phyloP scores from a whole-genome alignment of 2,888 invertebrate species.

The Antheraea assamensis region DNA sequence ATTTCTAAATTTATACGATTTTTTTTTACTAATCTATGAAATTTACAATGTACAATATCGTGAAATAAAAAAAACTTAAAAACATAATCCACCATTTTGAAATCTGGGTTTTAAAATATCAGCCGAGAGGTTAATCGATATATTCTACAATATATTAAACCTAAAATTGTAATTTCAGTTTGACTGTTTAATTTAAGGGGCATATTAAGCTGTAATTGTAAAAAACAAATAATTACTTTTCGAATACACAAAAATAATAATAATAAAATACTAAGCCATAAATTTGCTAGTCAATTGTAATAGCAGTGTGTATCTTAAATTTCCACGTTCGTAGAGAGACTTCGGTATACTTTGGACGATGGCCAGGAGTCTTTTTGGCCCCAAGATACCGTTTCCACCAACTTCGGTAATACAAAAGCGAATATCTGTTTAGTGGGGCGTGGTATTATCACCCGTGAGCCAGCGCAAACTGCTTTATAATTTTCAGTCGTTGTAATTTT shows the following conservation, averaged over 20 bases:
- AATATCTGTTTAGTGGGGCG: conserved; percentile 55
- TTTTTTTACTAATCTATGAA: no score
- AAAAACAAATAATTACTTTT: no score
- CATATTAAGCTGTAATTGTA: no score
- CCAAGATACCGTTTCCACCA: conserved; percentile 73
- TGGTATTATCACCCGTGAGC: conserved; percentile 40
- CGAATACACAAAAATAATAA: background rate
- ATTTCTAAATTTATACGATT: no score
- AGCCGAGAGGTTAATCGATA: no score
- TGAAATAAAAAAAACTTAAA: no score
- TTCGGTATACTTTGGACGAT: conserved; percentile 68
- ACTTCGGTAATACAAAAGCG: conserved; percentile 61
- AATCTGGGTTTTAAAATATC: no score
- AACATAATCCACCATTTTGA: no score
- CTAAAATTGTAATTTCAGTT: no score
- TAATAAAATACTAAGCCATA: conserved; percentile 14
- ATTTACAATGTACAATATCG: no score
- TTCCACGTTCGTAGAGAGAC: conserved; percentile 52
- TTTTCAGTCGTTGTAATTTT: conserved; percentile 27
- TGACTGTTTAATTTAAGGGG: no score
- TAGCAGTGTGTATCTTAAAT: conserved; percentile 49
- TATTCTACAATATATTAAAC: no score
- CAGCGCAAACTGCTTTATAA: conserved; percentile 8
- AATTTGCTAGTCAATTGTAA: conserved; percentile 21
- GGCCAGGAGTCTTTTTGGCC: conserved; percentile 79